Conservation (phyloP, 2,797 vertebrate genomes). For the Chromobotia macracanthus region DNA sequence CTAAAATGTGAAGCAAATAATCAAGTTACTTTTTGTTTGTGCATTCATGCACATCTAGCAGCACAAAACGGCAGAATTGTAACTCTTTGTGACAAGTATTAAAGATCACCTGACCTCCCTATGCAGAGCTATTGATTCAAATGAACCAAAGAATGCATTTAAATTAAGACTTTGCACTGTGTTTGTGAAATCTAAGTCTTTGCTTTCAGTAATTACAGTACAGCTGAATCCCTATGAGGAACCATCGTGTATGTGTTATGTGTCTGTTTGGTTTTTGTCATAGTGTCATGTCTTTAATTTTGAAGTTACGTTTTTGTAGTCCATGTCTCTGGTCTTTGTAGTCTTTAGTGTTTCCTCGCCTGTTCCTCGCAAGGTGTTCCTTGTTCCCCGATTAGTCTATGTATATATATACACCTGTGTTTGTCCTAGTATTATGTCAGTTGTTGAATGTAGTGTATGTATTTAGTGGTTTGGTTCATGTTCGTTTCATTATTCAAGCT, state of each 20-base stretch:
- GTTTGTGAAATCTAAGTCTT: slow-evolving; percentile 13
- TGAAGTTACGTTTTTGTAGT: too few species aligned
- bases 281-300: too few species aligned
- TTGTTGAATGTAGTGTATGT: too few species aligned
- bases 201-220: slow-evolving; percentile 7
- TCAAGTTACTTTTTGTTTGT: slow-evolving; percentile 70
- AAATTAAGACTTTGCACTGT: slow-evolving; percentile 10
- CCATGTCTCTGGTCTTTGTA: too few species aligned
- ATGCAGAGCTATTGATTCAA: slow-evolving; percentile 36
- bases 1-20: slow-evolving; percentile 72
- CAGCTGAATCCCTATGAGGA: slow-evolving; percentile 1
- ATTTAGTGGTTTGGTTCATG: too few species aligned
- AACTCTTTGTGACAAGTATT: slow-evolving; percentile 19
- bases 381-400: too few species aligned
- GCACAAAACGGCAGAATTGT: slow-evolving; percentile 50
- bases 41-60: slow-evolving; percentile 63
- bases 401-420: too few species aligned
- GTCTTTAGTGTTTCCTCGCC: too few species aligned
- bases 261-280: too few species aligned
- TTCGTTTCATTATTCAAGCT: too few species aligned
- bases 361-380: too few species aligned
- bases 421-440: too few species aligned
- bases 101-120: slow-evolving; percentile 32
- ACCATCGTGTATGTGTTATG: not conserved
- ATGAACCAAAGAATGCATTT: slow-evolving; percentile 23